Evolutionary conservation across 2,113 vertebrate species (phyloP), one percentile per base, ranked within the genome.

Genomic region (Glaucomys volans): DNA sequence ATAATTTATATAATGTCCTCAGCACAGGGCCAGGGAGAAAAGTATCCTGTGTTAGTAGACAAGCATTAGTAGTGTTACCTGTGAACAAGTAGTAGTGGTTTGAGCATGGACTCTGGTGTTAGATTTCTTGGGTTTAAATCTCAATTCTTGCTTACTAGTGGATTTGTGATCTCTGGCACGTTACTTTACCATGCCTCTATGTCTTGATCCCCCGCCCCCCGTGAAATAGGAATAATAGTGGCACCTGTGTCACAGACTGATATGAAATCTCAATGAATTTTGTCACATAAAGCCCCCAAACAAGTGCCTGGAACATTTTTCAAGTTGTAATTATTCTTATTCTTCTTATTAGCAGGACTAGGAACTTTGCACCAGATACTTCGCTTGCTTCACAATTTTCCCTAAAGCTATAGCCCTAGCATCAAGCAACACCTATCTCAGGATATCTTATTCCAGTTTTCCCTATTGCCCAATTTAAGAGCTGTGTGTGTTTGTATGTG

Each of bases 151-250:
- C 6, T 83, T 42, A 37, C 69, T 54, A 57, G 71, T 83, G 92
- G 44, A 6, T 95, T 91, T 97, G 42, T 89, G 52, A 95, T 40
- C 14, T 93, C 52, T 6, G 37, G 32, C 57, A 57, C 44, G 11
- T 75, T 82, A 50, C 30, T 90, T 90, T 72, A 75, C 42, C 50
- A n/a, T 35, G 42, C 40, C 40, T 97, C 59, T 93, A n/a, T 67
- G 42, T 30, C 64, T 95, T 42, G 20, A 42, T 90, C 8, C 64
- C 13, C 3, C 6, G 52, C 86, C 10, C 3, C 8, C 59, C 86
- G 10, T 94, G 94, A 86, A 96, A 77, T 95, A 64, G 74, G 52
- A 97, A 91, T 47, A 88, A 72, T 20, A 91, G 67, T 71, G 86
- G 67, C 32, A 94, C 42, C 37, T 71, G 16, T 75, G 74, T 95